A percentile compares a stretch with the other conserved stretches of the same genome.
phyloP scores from a whole-genome alignment of 2,797 vertebrate genomes.

The Spea hammondii region DNA sequence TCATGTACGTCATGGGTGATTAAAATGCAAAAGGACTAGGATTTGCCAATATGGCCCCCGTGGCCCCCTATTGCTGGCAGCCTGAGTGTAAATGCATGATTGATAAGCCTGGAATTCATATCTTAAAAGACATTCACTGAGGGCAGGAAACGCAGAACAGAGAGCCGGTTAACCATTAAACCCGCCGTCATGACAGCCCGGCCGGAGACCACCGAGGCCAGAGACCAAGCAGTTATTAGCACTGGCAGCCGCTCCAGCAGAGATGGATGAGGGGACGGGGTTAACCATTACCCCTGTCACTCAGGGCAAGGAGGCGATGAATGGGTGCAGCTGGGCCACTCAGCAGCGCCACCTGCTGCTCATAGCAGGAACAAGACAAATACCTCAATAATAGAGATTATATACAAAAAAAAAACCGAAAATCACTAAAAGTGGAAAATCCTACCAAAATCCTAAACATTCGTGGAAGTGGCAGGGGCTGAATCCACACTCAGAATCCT shows the following conservation, averaged over 20 bases:
- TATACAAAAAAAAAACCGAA: too few species aligned
- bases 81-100: background rate
- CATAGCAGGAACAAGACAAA: background rate
- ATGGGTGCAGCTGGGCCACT: background rate
- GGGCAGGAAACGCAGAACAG: conserved; percentile 25
- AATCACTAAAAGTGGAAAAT: too few species aligned
- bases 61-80: background rate
- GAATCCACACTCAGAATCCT: too few species aligned
- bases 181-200: background rate
- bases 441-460: too few species aligned
- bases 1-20: background rate
- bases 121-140: background rate
- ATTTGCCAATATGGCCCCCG: background rate
- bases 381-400: too few species aligned
- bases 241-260: conserved; percentile 7
- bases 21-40: background rate
- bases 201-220: background rate
- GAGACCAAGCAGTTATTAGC: background rate
- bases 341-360: conserved; percentile 4
- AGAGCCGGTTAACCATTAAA: conserved; percentile 32
- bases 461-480: too few species aligned
- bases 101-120: conserved; percentile 21
- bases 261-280: conserved; percentile 18
- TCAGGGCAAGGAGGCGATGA: background rate
- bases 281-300: conserved; percentile 30